phyloP scores from a whole-genome alignment of 2,113 vertebrate species.

The Spheniscus mendiculus region DNA sequence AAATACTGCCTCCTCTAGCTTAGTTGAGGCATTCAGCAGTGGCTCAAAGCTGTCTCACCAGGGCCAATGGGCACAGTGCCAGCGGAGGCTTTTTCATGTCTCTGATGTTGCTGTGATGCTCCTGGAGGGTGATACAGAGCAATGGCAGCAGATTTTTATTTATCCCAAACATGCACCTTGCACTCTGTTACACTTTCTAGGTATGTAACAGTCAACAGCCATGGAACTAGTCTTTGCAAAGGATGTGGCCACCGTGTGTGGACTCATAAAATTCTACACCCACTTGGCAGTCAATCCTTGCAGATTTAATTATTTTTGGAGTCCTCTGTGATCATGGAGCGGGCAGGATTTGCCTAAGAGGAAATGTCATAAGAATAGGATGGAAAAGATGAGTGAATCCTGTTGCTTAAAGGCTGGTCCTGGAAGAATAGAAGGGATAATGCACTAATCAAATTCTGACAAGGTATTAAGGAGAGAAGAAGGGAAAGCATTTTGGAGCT shows the following conservation, averaged over 20 bases:
- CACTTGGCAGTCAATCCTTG: not conserved
- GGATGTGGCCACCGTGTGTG: not conserved
- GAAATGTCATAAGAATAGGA: not conserved
- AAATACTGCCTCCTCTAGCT: not conserved
- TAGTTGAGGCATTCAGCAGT: not conserved
- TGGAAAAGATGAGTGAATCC: not conserved
- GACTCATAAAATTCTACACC: not conserved
- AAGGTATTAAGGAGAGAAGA: slow-evolving; percentile 22
- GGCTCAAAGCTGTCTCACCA: not conserved
- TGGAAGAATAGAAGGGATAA: not conserved
- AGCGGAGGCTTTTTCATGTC: not conserved
- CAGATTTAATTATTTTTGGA: not conserved
- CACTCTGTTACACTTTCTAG: not conserved
- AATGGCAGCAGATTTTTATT: not conserved
- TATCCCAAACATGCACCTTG: not conserved
- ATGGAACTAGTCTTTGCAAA: not conserved
- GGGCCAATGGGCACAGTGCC: not conserved
- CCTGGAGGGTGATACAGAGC: not conserved
- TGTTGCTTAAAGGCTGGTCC: not conserved
- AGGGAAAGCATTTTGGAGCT: not conserved
- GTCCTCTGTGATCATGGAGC: not conserved
- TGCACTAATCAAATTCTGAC: slow-evolving; percentile 11
- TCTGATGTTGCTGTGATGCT: not conserved
- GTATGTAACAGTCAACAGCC: not conserved
- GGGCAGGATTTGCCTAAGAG: not conserved